These are phyloP conservation scores for Anoplopoma fimbria DNA, from an alignment of 2,113 vertebrate genomes.

Conservation along the genomic window DNA sequence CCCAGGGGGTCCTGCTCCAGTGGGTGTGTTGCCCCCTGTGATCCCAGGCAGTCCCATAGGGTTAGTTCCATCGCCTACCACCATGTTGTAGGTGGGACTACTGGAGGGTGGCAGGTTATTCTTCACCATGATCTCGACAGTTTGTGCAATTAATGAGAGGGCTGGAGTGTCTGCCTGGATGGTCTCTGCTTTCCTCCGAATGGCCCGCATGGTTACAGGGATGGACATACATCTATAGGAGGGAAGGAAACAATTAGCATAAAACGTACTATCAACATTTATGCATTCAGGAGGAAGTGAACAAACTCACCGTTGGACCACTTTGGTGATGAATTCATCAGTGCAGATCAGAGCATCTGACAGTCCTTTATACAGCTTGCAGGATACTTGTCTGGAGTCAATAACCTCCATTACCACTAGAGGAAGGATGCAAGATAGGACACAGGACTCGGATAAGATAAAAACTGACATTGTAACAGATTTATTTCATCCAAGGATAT, in stretches of 20 bases:
- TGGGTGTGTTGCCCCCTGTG: slow-evolving; percentile 91
- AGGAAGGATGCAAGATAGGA: slow-evolving; percentile 8
- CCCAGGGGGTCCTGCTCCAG: slow-evolving; percentile 84
- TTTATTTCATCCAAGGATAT: background rate
- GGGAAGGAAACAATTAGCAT: background rate
- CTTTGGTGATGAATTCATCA: slow-evolving; percentile 99
- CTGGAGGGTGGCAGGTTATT: slow-evolving; percentile 95
- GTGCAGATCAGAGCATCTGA: slow-evolving; percentile 98
- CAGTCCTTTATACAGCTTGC: slow-evolving; percentile 96
- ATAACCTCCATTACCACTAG: slow-evolving; percentile 98
- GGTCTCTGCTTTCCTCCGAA: slow-evolving; percentile 97
- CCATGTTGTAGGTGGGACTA: slow-evolving; percentile 96
- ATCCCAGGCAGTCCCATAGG: slow-evolving; percentile 87
- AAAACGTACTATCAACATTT: background rate
- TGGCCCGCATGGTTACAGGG: slow-evolving; percentile 98
- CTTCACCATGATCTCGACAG: slow-evolving; percentile 98
- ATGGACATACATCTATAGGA: slow-evolving; percentile 95
- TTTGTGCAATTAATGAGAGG: slow-evolving; percentile 96
- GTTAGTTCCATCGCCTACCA: slow-evolving; percentile 83
- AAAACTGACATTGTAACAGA: background rate
- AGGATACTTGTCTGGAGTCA: slow-evolving; percentile 94
- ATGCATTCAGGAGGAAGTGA: background rate
- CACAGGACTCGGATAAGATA: background rate
- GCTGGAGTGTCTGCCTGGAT: slow-evolving; percentile 98
- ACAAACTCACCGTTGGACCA: slow-evolving; percentile 92